Percentiles rank a stretch among this genome's conserved stretches.
These are phyloP conservation scores for Potorous gilbertii DNA, from an alignment of 2,797 vertebrate species.

Conservation along the genomic window DNA sequence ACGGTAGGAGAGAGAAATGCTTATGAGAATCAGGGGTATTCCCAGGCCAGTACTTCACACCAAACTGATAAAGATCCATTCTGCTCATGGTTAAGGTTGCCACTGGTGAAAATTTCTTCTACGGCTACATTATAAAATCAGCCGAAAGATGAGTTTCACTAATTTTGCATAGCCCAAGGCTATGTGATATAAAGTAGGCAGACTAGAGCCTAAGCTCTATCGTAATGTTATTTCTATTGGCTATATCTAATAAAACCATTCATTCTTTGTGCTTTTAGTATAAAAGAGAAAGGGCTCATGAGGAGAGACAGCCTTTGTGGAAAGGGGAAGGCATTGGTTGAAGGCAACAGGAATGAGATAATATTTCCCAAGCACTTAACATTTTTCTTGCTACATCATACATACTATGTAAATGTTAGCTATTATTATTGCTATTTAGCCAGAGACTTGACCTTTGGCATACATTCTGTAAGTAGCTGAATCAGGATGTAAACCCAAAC, in stretches of 20 bases:
- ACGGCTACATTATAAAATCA: background rate
- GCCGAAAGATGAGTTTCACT: background rate
- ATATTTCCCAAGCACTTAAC: slow-evolving; percentile 11
- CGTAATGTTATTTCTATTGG: background rate
- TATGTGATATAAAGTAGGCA: background rate
- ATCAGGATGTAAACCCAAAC: background rate
- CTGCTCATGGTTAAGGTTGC: background rate
- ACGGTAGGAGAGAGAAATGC: background rate
- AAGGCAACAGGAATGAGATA: background rate
- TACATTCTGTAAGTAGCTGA: background rate
- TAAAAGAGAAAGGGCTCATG: background rate
- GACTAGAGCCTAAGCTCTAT: background rate
- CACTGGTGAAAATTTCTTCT: background rate
- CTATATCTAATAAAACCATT: slow-evolving; percentile 3
- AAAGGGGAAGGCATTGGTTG: background rate
- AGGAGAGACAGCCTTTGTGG: background rate
- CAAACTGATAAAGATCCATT: background rate
- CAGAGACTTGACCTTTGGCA: background rate
- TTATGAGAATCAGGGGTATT: background rate
- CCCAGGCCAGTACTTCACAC: background rate
- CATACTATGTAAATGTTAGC: background rate
- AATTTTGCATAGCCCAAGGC: background rate
- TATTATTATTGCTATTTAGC: background rate
- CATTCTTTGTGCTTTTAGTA: background rate
- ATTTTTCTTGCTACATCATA: background rate